These are phyloP conservation scores for Sebastes trivittatus DNA, from an alignment of 2,797 vertebrate genomes.

Conservation along the genomic window DNA sequence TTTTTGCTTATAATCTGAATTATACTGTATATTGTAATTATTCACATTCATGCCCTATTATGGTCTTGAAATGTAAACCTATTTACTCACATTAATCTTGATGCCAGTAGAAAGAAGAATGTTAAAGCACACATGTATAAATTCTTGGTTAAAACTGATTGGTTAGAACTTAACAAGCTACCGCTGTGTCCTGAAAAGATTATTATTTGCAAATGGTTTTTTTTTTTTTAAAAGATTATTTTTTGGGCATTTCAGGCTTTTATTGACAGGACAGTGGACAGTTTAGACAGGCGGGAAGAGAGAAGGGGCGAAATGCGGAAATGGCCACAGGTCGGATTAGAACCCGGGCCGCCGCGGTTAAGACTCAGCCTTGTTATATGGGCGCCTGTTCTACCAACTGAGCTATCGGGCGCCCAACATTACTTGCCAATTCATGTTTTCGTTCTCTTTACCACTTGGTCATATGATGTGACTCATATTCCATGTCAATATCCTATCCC, in stretches of 20 bases:
- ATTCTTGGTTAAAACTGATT: neutral
- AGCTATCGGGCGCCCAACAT: too few relatives aligned
- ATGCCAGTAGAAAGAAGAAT: neutral
- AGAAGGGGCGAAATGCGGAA: too few relatives aligned
- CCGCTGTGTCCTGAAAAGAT: neutral
- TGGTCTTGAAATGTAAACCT: neutral
- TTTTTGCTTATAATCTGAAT: neutral
- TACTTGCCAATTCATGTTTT: neutral
- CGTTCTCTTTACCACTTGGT: neutral
- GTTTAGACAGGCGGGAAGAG: accelerated
- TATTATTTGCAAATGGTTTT: neutral
- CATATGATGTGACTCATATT: neutral
- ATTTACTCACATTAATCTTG: too few relatives aligned
- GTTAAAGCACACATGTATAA: neutral
- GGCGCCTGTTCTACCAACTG: too few relatives aligned
- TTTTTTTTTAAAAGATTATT: too few relatives aligned
- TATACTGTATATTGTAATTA: neutral
- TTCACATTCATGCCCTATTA: neutral
- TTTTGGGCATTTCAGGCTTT: too few relatives aligned
- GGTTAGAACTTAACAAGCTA: neutral
- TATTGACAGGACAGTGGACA: too few relatives aligned
- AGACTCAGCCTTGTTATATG: too few relatives aligned
- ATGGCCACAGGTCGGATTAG: too few relatives aligned
- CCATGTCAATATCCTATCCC: too few relatives aligned
- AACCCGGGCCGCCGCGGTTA: too few relatives aligned